Percentiles rank a stretch among this genome's conserved stretches.
Conservation (phyloP, 1,140 invertebrate genomes). For the Spodoptera frugiperda region DNA sequence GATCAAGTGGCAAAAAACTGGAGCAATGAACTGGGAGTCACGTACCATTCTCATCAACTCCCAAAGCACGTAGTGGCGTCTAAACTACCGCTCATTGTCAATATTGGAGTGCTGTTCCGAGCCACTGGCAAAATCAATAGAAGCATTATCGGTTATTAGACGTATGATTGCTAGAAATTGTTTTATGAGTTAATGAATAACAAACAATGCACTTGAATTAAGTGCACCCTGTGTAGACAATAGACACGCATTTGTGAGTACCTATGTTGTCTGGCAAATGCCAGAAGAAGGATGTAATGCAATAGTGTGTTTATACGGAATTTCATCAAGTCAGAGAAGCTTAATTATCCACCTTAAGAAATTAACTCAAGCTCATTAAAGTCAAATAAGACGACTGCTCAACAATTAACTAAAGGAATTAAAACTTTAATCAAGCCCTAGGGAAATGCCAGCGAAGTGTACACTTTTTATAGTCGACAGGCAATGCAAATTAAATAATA, state of each 20-base stretch:
- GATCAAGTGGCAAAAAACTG: conserved; percentile 81
- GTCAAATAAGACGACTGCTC: conserved; percentile 25
- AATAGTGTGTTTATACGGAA: conserved; percentile 13
- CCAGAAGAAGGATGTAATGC: background rate
- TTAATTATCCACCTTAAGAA: background rate
- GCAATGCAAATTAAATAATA: conserved; percentile 61
- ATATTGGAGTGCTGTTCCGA: conserved; percentile 77
- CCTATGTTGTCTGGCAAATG: no score
- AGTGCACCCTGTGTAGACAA: conserved; percentile 19
- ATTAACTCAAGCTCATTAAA: conserved; percentile 32
- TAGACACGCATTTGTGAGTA: conserved; percentile 6
- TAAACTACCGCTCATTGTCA: conserved; percentile 85
- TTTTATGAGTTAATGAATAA: conserved; percentile 68
- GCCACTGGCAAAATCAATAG: conserved; percentile 79
- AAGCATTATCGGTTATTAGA: conserved; percentile 73
- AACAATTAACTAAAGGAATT: conserved; percentile 32
- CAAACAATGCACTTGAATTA: conserved; percentile 54
- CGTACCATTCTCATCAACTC: conserved; percentile 77
- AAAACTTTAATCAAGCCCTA: conserved; percentile 39
- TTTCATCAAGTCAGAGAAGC: conserved; percentile 4
- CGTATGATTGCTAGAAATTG: conserved; percentile 69
- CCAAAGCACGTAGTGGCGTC: conserved; percentile 78
- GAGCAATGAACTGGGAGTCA: conserved; percentile 83
- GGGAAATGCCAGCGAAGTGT: conserved; percentile 30
- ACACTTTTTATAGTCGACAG: conserved; percentile 23